Conservation (phyloP, 2,797 vertebrate species). For the Thalassophryne amazonica region DNA sequence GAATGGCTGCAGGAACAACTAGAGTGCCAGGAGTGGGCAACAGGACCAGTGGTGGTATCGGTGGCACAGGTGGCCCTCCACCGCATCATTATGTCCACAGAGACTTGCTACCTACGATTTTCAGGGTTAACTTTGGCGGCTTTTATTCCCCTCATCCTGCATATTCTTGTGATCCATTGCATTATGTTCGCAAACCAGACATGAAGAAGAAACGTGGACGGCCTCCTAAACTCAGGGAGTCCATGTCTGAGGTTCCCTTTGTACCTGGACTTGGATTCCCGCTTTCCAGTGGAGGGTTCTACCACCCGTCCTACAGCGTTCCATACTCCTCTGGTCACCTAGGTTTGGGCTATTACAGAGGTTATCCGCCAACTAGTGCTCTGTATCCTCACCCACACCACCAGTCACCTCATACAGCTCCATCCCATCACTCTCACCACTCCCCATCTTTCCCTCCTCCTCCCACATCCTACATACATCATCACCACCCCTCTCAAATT, state of each 20-base stretch:
- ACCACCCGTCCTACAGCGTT: slow-evolving; percentile 94
- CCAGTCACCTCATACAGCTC: slow-evolving; percentile 76
- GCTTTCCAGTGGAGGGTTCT: slow-evolving; percentile 85
- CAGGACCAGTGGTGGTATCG: slow-evolving; percentile 60
- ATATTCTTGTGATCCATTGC: slow-evolving; percentile 95
- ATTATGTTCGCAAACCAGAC: slow-evolving; percentile 97
- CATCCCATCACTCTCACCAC: slow-evolving; percentile 80
- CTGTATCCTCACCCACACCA: slow-evolving; percentile 89
- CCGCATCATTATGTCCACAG: slow-evolving; percentile 93
- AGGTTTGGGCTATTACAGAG: slow-evolving; percentile 93
- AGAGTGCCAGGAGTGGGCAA: slow-evolving; percentile 62
- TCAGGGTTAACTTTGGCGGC: slow-evolving; percentile 96
- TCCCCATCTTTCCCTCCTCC: slow-evolving; percentile 92
- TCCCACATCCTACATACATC: slow-evolving; percentile 93
- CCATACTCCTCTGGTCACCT: slow-evolving; percentile 95
- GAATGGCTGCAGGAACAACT: slow-evolving; percentile 59
- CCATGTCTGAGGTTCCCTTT: slow-evolving; percentile 96
- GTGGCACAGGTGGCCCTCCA: slow-evolving; percentile 70
- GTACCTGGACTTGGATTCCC: slow-evolving; percentile 95
- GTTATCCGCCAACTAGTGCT: slow-evolving; percentile 90
- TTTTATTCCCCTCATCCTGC: slow-evolving; percentile 96
- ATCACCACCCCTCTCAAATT: slow-evolving; percentile 88
- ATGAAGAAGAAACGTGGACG: slow-evolving; percentile 96
- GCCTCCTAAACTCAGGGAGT: slow-evolving; percentile 94
- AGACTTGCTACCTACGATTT: slow-evolving; percentile 95